phyloP scores from a whole-genome alignment of 1,140 invertebrate genomes.

The Mycetomoellerius zeteki region DNA sequence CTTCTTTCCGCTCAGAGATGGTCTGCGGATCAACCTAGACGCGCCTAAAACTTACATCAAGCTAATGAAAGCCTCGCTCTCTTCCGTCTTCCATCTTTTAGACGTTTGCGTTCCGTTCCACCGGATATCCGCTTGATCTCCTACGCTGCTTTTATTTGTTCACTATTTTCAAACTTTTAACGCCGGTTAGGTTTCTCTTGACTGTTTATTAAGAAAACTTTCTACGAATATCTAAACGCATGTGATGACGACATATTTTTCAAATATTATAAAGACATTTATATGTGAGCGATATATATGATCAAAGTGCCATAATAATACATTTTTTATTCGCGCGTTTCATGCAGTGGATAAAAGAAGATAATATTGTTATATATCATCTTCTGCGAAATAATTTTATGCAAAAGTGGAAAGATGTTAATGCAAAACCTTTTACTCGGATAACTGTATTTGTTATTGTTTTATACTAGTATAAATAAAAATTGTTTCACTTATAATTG shows the following conservation, averaged over 20 bases:
- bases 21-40: slow-evolving; percentile 76
- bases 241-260: not conserved
- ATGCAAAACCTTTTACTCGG: not conserved
- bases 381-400: not conserved
- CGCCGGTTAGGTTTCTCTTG: not conserved
- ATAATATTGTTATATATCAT: not conserved
- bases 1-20: slow-evolving; percentile 74
- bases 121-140: slow-evolving; percentile 43
- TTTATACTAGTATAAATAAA: not conserved
- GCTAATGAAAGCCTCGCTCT: slow-evolving; percentile 80
- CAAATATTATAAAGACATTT: slow-evolving; percentile 13
- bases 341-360: not conserved
- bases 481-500: not conserved
- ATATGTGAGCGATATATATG: not conserved
- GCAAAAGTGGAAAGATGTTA: not conserved
- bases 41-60: slow-evolving; percentile 83
- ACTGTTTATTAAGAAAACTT: slow-evolving; percentile 25
- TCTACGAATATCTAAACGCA: slow-evolving; percentile 8
- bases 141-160: slow-evolving; percentile 31
- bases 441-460: not conserved
- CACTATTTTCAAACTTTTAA: not conserved
- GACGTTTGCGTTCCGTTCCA: slow-evolving; percentile 34
- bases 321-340: slow-evolving; percentile 7
- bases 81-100: slow-evolving; percentile 40
- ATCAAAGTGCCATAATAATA: not conserved